Conservation (phyloP, 2,113 vertebrate genomes). For the Sphaerodactylus townsendi region DNA sequence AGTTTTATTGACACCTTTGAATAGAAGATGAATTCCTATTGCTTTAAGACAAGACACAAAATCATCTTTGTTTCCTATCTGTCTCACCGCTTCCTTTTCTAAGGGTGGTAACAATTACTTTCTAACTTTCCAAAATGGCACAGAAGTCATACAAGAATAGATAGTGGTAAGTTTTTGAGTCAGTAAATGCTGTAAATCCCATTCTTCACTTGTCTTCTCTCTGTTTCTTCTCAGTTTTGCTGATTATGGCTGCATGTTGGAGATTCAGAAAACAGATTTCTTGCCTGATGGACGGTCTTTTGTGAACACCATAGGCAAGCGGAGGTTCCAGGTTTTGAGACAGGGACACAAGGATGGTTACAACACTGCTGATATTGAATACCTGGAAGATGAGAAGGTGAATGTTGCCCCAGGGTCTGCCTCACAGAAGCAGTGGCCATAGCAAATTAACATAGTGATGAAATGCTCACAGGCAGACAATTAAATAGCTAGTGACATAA, state of each 20-base stretch:
- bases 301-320: constrained; percentile 82
- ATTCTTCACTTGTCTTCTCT: background rate
- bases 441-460: background rate
- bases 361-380: constrained; percentile 88
- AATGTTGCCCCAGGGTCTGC: constrained; percentile 1
- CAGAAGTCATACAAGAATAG: background rate
- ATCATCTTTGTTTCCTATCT: background rate
- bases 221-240: constrained; percentile 77
- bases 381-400: constrained; percentile 85
- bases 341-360: constrained; percentile 87
- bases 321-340: constrained; percentile 82
- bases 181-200: background rate
- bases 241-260: constrained; percentile 87
- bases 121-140: background rate
- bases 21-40: background rate
- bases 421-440: too few species aligned
- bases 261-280: constrained; percentile 80
- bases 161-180: background rate
- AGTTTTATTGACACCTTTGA: background rate
- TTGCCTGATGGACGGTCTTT: constrained; percentile 85
- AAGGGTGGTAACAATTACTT: background rate
- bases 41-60: background rate
- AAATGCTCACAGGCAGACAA: background rate
- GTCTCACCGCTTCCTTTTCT: background rate
- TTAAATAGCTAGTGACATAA: background rate